phyloP scores from a whole-genome alignment of 2,888 invertebrate species.

The Silvanus unidentatus region DNA sequence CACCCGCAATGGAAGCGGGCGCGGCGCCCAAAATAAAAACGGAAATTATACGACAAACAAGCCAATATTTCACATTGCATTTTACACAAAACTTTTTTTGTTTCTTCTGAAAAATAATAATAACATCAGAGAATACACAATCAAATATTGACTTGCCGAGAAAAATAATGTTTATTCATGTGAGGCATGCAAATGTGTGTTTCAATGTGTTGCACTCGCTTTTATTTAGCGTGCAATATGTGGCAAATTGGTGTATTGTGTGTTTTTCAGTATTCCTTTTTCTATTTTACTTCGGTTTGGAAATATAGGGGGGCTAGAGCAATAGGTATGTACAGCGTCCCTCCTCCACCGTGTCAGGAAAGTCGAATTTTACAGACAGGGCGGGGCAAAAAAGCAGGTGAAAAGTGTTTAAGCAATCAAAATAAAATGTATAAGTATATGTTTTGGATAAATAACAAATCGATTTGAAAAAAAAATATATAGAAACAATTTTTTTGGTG shows the following conservation, averaged over 20 bases:
- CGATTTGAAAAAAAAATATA: too few relatives aligned
- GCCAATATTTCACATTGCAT: too few relatives aligned
- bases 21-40: conserved; percentile 10
- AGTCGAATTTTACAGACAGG: conserved; percentile 39
- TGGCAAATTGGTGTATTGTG: conserved; percentile 1
- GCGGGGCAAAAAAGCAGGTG: conserved; percentile 38
- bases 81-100: too few relatives aligned
- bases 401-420: conserved; percentile 5
- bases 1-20: conserved; percentile 7
- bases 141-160: too few relatives aligned
- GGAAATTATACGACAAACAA: too few relatives aligned
- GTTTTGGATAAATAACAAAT: too few relatives aligned
- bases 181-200: conserved; percentile 13
- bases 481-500: too few relatives aligned
- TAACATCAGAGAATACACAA: too few relatives aligned
- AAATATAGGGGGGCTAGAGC: background rate
- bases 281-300: background rate
- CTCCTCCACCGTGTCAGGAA: conserved; percentile 48
- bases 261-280: background rate
- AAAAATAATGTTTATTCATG: background rate
- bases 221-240: conserved; percentile 2
- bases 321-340: conserved; percentile 40
- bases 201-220: background rate
- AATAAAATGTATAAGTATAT: background rate
- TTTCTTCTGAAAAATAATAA: too few relatives aligned